These are phyloP conservation scores for Micoletzkya japonica DNA, from an alignment of 2,888 invertebrate species.

Conservation along the genomic window DNA sequence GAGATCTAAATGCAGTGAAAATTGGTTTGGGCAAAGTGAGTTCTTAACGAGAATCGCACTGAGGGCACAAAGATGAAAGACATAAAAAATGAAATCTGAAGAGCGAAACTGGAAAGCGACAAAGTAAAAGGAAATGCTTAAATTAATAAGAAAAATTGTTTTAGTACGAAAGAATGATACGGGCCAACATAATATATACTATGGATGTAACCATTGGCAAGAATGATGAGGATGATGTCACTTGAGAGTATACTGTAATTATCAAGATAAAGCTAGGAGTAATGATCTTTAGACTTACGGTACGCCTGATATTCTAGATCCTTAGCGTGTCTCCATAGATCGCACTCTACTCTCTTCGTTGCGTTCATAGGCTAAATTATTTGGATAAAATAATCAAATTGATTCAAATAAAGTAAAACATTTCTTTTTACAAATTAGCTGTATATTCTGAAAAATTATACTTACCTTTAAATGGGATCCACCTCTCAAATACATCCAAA, in stretches of 20 bases:
- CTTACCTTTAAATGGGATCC: slow-evolving; percentile 42
- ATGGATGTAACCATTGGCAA: not conserved
- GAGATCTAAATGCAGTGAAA: no score
- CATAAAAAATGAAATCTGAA: no score
- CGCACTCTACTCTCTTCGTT: slow-evolving; percentile 49
- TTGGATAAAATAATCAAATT: slow-evolving; percentile 14
- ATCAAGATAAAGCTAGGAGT: not conserved
- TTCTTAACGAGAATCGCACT: no score
- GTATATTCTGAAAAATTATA: not conserved
- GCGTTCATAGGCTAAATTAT: slow-evolving; percentile 41
- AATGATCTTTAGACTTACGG: slow-evolving; percentile 37
- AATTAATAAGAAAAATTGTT: not conserved
- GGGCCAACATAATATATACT: not conserved
- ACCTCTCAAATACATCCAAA: slow-evolving; percentile 59
- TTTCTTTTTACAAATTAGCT: not conserved
- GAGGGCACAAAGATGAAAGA: no score
- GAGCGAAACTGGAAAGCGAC: no score
- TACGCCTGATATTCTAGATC: slow-evolving; percentile 60
- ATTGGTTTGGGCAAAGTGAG: no score
- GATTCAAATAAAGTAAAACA: not conserved
- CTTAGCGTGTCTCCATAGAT: slow-evolving; percentile 54
- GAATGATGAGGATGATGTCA: not conserved
- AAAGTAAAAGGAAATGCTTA: not conserved
- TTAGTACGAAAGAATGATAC: not conserved
- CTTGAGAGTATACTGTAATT: not conserved